Conservation (phyloP, 2,113 vertebrate species). For the Sus scrofa region DNA sequence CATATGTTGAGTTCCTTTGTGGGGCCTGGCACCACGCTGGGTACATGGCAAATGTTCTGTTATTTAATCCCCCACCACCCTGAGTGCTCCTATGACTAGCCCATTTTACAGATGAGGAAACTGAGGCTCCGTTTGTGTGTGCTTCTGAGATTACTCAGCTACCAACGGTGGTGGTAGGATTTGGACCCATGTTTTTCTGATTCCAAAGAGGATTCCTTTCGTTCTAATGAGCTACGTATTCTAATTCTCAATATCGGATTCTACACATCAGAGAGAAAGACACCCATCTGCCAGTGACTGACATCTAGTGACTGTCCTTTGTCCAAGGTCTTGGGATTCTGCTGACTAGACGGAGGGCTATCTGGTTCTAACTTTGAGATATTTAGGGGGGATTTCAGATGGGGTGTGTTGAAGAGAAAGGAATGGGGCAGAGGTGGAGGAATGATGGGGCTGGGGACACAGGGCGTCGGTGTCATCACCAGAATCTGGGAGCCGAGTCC, state of each 20-base stretch:
- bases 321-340: background rate
- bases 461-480: background rate
- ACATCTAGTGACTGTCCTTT: background rate
- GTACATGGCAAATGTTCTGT: fast-evolving
- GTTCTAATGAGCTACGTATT: background rate
- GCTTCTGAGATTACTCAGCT: background rate
- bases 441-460: background rate
- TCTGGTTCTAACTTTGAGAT: background rate
- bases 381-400: background rate
- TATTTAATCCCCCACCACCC: fast-evolving
- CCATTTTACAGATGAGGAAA: background rate
- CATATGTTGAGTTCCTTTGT: fast-evolving
- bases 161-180: background rate
- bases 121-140: background rate
- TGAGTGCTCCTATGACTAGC: background rate
- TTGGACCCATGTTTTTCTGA: background rate
- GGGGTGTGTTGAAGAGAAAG: background rate
- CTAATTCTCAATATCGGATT: background rate
- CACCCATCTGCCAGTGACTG: background rate
- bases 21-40: background rate
- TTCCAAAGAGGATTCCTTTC: background rate
- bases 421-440: background rate
- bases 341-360: no score
- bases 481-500: background rate
- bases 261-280: background rate